phyloP scores from a whole-genome alignment of 2,113 vertebrate species.

The Grammomys dolichurus region DNA sequence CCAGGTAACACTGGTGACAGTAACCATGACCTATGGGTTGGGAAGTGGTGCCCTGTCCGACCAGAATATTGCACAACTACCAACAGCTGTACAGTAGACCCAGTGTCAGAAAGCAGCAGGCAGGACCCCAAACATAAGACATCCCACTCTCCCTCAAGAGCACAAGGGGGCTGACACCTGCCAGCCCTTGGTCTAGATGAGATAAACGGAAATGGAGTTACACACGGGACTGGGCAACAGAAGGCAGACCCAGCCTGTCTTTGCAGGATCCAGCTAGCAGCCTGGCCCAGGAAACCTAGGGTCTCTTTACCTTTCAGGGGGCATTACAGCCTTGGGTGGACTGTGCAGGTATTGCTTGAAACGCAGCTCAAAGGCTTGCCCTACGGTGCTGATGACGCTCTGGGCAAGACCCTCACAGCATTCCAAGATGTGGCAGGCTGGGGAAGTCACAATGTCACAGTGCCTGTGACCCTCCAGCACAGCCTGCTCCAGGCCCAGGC shows the following conservation, averaged over 20 bases:
- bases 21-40: neutral
- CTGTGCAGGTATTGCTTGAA: constrained; percentile 99
- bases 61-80: neutral
- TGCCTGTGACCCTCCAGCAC: neutral
- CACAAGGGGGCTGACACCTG: neutral
- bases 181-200: neutral
- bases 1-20: neutral
- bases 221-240: too few relatives aligned
- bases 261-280: accelerated
- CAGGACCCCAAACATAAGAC: too few relatives aligned
- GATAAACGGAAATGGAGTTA: neutral
- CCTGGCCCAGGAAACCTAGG: neutral
- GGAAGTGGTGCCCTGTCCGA: neutral
- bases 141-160: neutral
- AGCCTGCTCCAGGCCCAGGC: neutral
- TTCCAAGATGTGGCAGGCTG: constrained; percentile 98
- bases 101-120: neutral
- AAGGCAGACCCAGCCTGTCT: neutral
- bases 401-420: constrained; percentile 96
- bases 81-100: too few relatives aligned
- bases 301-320: constrained; percentile 69
- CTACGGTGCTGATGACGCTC: constrained; percentile 97
- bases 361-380: constrained; percentile 98
- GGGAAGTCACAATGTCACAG: neutral
- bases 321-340: constrained; percentile 90